Base-by-base conservation (phyloP, 64 coral and sea anemone genomes). In the Montipora cactus region DNA sequence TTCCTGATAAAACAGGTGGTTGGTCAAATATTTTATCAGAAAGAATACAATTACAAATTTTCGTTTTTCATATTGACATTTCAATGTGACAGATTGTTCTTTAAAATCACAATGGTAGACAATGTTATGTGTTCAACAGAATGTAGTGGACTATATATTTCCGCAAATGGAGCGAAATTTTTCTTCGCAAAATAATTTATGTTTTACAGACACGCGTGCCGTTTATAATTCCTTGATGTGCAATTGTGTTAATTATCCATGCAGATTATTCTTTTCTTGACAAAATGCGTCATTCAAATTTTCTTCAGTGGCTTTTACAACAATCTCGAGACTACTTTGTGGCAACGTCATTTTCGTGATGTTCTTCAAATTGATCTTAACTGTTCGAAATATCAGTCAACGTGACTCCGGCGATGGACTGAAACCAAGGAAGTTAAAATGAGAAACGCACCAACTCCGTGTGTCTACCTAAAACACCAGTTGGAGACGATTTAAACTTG, bases 1-100 rank as follows among this genome's bases (percentile, higher is more conserved):
- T 18, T 49, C 59, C 59, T 80, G 11, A 28, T 81, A 28, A 80
- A 80, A 81, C 53, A 81, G 79, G 79, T 81, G 79, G 22, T 81
- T 61, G 23, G 21, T 61, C 79, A 81, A 81, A 81, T 81, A 62
- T 81, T 81, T 81, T 10, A 81, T 18, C 18, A 19, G 21, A 23
- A 71, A 21, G 18, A 71, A 71, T 21, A 71, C 4, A 68, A 68
- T 12, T 1, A 4, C 12, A 13, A 68, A 18, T 18, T n/a, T 18
- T 68, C 18, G 16, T 18, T n/a, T 68, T 68, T 16, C 16, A 6
- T 57, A 57, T 57, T 57, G 53, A 6, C 11, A 57, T 11, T 57
- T 57, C 14, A 64, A 4, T 64, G 14, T 55, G 52, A 14, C 61
- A 64, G 61, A 14, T 4, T 64, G 13, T 64, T 64, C 9, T 64